Evolutionary conservation across 1,140 invertebrate species (phyloP).

Genomic region (Papilio polytes): DNA sequence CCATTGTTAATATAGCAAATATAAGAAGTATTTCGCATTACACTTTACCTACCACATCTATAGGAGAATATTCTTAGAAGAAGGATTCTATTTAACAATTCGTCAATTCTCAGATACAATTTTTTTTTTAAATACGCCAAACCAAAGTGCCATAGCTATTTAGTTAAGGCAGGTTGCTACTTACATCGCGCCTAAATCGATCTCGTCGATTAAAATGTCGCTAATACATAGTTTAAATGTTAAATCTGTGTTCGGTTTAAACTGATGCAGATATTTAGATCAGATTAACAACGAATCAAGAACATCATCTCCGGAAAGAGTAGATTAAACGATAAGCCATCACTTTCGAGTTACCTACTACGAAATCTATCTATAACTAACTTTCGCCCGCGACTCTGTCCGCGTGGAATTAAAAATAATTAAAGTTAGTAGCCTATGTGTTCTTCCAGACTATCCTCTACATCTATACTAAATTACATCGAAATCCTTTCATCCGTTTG

Average conservation of each 20-base stretch:
- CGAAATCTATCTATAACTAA: neutral
- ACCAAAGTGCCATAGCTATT: neutral
- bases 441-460: too few species aligned
- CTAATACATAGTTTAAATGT: constrained; percentile 27
- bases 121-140: neutral
- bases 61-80: neutral
- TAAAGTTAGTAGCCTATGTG: too few species aligned
- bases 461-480: too few species aligned
- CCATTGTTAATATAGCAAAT: neutral
- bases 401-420: too few species aligned
- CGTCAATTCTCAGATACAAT: neutral
- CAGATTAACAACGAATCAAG: constrained; percentile 57
- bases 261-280: constrained; percentile 53
- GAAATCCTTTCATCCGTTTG: too few species aligned
- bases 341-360: constrained; percentile 40
- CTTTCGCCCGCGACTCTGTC: too few species aligned
- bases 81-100: neutral
- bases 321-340: constrained; percentile 59
- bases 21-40: constrained; percentile 4
- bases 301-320: constrained; percentile 54
- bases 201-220: neutral
- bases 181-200: neutral
- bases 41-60: neutral
- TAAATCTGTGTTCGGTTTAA: constrained; percentile 50
- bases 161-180: constrained; percentile 9